These are phyloP conservation scores for Crypturellus undulatus DNA, from an alignment of 2,113 vertebrate species.

Conservation along the genomic window DNA sequence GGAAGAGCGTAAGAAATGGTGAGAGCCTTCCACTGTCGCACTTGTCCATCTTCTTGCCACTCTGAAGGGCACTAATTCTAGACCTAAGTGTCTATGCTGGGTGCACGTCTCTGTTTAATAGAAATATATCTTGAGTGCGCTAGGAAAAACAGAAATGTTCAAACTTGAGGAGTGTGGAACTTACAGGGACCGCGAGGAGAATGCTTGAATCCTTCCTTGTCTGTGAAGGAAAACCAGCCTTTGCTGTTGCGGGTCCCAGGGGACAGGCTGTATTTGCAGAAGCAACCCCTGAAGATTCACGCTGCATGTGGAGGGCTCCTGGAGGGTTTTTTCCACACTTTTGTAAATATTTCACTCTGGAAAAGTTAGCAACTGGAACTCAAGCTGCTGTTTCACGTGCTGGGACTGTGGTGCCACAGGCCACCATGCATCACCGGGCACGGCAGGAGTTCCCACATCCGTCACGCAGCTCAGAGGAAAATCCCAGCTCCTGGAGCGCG, in stretches of 20 bases:
- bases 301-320: neutral
- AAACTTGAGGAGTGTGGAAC: neutral
- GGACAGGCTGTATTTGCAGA: neutral
- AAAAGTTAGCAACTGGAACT: neutral
- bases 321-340: neutral
- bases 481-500: neutral
- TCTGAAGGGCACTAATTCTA: neutral
- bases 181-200: neutral
- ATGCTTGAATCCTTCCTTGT: neutral
- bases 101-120: neutral
- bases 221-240: fast-evolving
- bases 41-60: fast-evolving
- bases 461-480: neutral
- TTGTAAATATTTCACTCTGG: neutral
- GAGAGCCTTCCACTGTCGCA: fast-evolving
- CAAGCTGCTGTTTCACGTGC: neutral
- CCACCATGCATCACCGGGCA: fast-evolving
- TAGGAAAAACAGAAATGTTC: neutral
- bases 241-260: neutral
- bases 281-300: neutral
- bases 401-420: too few relatives aligned
- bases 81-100: fast-evolving
- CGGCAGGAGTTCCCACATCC: neutral
- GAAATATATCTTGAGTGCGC: neutral
- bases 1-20: neutral